Percentiles rank a stretch among this genome's conserved stretches.
Evolutionary conservation across 2,797 vertebrate genomes (phyloP).

Genomic region (Hemitrygon akajei): DNA sequence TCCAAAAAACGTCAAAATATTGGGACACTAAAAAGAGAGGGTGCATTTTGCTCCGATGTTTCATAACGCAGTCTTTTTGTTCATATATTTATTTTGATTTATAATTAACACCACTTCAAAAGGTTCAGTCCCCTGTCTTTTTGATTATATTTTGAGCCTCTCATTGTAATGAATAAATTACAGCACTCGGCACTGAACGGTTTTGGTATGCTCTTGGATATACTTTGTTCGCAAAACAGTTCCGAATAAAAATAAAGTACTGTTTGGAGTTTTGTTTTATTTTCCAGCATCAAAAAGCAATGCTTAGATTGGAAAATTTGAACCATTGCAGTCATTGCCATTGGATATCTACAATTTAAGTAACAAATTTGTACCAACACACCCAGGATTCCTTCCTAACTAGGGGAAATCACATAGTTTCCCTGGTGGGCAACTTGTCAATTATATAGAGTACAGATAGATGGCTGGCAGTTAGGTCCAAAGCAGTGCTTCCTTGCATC

Average conservation of each 20-base stretch:
- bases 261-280: background rate
- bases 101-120: slow-evolving; percentile 33
- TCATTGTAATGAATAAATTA: slow-evolving; percentile 30
- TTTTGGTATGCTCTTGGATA: slow-evolving; percentile 20
- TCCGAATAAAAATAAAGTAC: background rate
- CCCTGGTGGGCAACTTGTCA: background rate
- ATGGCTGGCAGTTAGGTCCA: background rate
- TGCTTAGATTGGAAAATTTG: background rate
- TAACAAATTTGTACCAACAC: background rate
- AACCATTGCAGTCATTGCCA: background rate
- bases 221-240: background rate
- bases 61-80: slow-evolving; percentile 20
- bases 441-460: background rate
- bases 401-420: background rate
- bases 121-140: slow-evolving; percentile 17
- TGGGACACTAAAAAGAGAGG: slow-evolving; percentile 14
- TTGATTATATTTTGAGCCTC: slow-evolving; percentile 21
- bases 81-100: slow-evolving; percentile 35
- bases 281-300: background rate
- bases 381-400: background rate
- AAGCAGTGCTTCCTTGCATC: slow-evolving; percentile 24
- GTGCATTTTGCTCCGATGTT: background rate
- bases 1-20: background rate
- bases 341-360: background rate
- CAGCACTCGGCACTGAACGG: background rate